A percentile compares a stretch with the other conserved stretches of the same genome.
These are phyloP conservation scores for Agrochola lychnidis DNA, from an alignment of 2,888 invertebrate genomes.

Conservation along the genomic window DNA sequence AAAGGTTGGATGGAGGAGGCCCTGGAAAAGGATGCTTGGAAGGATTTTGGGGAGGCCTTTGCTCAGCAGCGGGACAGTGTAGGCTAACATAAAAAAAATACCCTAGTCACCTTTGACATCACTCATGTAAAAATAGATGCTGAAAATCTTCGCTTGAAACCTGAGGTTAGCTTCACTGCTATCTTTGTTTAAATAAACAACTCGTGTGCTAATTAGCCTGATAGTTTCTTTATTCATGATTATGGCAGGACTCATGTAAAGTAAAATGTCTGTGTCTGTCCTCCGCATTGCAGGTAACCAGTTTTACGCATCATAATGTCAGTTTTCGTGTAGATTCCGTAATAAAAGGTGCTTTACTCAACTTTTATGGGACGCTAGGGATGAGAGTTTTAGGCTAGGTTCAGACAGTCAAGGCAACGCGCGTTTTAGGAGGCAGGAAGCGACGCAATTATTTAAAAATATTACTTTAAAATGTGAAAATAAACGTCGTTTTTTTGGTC, in stretches of 20 bases:
- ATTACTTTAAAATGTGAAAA: neutral
- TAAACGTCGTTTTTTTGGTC: neutral
- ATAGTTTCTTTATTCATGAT: conserved; percentile 53
- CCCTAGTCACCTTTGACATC: too few relatives aligned
- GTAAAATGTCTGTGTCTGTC: conserved; percentile 13
- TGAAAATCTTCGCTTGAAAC: neutral
- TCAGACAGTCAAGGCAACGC: neutral
- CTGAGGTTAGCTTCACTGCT: neutral
- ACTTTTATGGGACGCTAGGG: conserved; percentile 42
- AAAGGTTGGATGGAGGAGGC: too few relatives aligned
- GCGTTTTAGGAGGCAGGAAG: neutral
- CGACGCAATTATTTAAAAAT: neutral
- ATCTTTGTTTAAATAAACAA: conserved; percentile 41
- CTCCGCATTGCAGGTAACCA: conserved; percentile 51
- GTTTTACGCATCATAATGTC: conserved; percentile 23
- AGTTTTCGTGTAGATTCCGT: conserved; percentile 15
- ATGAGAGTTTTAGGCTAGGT: conserved; percentile 1
- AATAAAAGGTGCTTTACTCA: conserved; percentile 31
- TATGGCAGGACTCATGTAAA: conserved; percentile 31
- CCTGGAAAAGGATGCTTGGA: too few relatives aligned
- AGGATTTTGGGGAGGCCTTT: too few relatives aligned
- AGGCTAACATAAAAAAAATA: too few relatives aligned
- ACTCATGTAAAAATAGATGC: too few relatives aligned
- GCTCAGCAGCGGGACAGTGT: too few relatives aligned
- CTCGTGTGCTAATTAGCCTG: conserved; percentile 43